A percentile compares a stretch with the other conserved stretches of the same genome.
phyloP scores from a whole-genome alignment of 2,888 invertebrate species.

The Stomorhina lunata region DNA sequence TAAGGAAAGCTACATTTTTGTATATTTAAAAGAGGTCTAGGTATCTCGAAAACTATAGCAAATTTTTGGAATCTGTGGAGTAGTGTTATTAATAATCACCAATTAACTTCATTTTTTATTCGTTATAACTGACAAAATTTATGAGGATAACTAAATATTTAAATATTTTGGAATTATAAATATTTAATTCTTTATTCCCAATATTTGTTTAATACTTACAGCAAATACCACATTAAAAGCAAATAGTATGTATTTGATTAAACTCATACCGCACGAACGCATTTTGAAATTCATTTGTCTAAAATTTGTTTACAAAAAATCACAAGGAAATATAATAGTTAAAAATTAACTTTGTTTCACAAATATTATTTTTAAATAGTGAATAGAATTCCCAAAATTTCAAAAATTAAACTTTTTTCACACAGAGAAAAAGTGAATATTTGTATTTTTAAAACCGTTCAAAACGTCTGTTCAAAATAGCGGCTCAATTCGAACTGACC shows the following conservation, averaged over 20 bases:
- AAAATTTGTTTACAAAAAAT: background rate
- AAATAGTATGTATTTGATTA: conserved; percentile 83
- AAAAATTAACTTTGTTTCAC: background rate
- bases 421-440: background rate
- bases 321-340: background rate
- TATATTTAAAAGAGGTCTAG: too few species aligned
- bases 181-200: background rate
- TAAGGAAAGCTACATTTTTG: too few species aligned
- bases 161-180: background rate
- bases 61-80: too few species aligned
- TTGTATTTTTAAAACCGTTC: conserved; percentile 6
- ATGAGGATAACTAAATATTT: background rate
- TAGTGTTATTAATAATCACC: too few species aligned
- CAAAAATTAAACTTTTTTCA: conserved; percentile 24
- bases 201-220: conserved; percentile 79
- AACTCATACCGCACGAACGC: conserved; percentile 81
- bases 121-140: too few species aligned
- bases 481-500: conserved; percentile 76
- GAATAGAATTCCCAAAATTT: background rate
- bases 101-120: too few species aligned
- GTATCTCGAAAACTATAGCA: too few species aligned
- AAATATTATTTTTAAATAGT: background rate
- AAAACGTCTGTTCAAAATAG: conserved; percentile 71
- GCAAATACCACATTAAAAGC: conserved; percentile 84
- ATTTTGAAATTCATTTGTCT: conserved; percentile 73